Base-by-base conservation (phyloP, 2,888 invertebrate species). In the Rotaria macrura region DNA sequence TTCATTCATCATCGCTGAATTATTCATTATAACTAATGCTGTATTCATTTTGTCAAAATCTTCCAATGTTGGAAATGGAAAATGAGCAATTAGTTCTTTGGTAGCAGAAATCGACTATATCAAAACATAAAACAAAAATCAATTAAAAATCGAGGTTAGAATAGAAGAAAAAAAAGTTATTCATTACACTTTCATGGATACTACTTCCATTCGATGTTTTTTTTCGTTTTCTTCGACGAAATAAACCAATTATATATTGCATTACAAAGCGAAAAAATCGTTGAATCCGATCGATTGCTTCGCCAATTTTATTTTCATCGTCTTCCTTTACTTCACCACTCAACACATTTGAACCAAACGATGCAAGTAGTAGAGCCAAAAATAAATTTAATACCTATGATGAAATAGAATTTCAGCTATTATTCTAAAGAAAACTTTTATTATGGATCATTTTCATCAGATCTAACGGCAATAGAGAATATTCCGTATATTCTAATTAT, bases 281-380 rank as follows among this genome's bases (percentile, higher is more conserved):
- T 54, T 86, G 84, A 55, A 86, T 55, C 29, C 86, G 72, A 47
- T 84, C 65, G n/a, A 86, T 74, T 38, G 84, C 97, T 85, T 96
- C 94, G 90, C 98, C 95, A 93, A 97, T 97, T 92, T 97, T 97
- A 85, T 97, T 96, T 90, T 97, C 97, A 40, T 88, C 88, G 91
- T 94, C 95, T 92, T 96, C 96, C 34, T 90, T 90, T 94, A 95
- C 89, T 87, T 95, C 94, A 88, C 95, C 94, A 86, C 90, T 89
- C 89, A 97, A 93, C 92, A 95, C 97, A 88, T 97, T 96, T 88
- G 96, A 96, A 91, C 97, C 97, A 91, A 98, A 98, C 92, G 97
- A 97, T 92, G 95, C 95, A 94, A 98, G 95, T 93, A 98, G 94
- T 94, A 98, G 94, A 92, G 97, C 98, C 93, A 98, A 95, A 94